phyloP scores from a whole-genome alignment of 2,113 vertebrate species.

The Vidua chalybeata region DNA sequence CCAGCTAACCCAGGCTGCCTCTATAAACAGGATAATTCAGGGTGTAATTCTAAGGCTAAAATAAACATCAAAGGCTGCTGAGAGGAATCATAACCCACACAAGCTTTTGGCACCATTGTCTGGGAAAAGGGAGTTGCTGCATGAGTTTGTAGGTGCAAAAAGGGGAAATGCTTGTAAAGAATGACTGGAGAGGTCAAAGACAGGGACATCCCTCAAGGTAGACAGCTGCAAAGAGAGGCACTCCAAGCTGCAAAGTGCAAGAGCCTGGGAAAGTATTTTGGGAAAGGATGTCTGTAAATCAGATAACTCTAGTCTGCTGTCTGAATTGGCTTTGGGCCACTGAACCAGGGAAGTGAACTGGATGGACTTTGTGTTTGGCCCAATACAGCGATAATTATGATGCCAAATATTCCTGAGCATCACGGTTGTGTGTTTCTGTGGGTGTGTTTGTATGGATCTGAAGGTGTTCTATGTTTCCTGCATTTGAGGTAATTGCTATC shows the following conservation, averaged over 20 bases:
- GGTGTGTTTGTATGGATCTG: not conserved
- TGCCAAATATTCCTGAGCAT: not conserved
- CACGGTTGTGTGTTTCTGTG: not conserved
- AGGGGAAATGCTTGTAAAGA: not conserved
- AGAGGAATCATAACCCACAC: not conserved
- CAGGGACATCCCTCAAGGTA: not conserved
- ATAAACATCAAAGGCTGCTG: not conserved
- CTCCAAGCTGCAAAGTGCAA: not conserved
- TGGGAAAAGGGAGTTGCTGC: not conserved
- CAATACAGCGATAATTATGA: not conserved
- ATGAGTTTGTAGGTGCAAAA: not conserved
- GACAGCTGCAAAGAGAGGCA: not conserved
- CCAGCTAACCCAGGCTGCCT: not conserved
- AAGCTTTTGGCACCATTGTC: not conserved
- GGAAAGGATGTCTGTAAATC: not conserved
- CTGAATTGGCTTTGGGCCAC: not conserved
- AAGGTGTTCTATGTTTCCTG: not conserved
- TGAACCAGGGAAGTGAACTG: not conserved
- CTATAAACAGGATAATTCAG: not conserved
- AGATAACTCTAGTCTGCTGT: not conserved
- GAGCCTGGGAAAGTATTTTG: not conserved
- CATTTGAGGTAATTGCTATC: not conserved
- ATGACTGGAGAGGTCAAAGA: not conserved
- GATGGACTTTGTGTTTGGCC: not conserved
- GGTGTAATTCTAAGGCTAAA: not conserved